A percentile compares a stretch with the other conserved stretches of the same genome.
phyloP scores from a whole-genome alignment of 2,888 invertebrate species.

The Oithona nana region DNA sequence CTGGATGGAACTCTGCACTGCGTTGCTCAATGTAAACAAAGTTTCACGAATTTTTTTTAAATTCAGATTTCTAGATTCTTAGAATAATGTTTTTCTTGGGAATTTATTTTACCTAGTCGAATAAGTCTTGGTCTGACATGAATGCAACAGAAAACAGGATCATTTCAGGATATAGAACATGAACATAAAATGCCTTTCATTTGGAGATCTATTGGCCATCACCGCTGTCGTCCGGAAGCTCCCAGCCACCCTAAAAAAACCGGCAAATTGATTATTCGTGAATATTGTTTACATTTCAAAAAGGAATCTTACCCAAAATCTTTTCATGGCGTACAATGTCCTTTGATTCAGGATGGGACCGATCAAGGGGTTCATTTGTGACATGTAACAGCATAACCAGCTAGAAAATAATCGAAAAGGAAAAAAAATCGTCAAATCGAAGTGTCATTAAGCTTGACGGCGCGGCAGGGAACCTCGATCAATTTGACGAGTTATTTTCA shows the following conservation, averaged over 20 bases:
- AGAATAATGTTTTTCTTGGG: too few relatives aligned
- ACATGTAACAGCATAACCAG: constrained; percentile 78
- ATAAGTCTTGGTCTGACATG: too few relatives aligned
- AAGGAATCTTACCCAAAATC: constrained; percentile 2
- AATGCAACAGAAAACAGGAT: too few relatives aligned
- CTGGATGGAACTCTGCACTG: too few relatives aligned
- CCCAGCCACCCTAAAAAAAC: background rate
- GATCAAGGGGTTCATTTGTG: constrained; percentile 78
- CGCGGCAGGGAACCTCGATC: background rate
- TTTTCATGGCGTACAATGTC: constrained; percentile 48
- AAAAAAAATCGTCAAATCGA: too few relatives aligned
- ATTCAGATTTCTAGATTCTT: too few relatives aligned
- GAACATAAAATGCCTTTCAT: too few relatives aligned
- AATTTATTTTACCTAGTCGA: too few relatives aligned
- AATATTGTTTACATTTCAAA: background rate
- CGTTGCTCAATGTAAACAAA: too few relatives aligned
- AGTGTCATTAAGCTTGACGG: too few relatives aligned
- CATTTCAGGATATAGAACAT: too few relatives aligned
- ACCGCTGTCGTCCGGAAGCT: background rate
- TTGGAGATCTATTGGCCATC: background rate
- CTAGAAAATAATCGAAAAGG: background rate
- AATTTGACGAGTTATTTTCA: background rate
- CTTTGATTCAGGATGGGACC: constrained; percentile 54
- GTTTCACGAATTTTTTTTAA: too few relatives aligned
- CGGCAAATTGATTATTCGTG: background rate